Conservation (phyloP, 1,140 invertebrate species). For the Dreissena polymorpha region DNA sequence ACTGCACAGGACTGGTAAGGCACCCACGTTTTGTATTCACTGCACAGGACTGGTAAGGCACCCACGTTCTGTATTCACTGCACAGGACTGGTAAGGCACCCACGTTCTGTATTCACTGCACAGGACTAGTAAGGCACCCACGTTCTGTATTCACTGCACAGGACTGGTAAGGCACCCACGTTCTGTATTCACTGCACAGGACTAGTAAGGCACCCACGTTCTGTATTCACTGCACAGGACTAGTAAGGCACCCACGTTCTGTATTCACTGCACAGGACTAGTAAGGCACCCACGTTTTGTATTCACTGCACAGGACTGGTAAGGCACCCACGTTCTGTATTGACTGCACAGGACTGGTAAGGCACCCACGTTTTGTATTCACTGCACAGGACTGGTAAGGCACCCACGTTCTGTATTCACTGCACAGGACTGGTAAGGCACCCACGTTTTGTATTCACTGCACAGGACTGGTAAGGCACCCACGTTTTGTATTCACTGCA, state of each 20-base stretch:
- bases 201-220: too few relatives aligned
- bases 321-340: constrained; percentile 83
- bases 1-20: too few relatives aligned
- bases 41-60: too few relatives aligned
- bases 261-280: too few relatives aligned
- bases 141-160: constrained; percentile 84
- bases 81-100: too few relatives aligned
- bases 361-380: constrained; percentile 83
- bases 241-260: constrained; percentile 84
- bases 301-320: too few relatives aligned
- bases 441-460: constrained; percentile 84
- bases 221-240: constrained; percentile 84
- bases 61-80: constrained; percentile 84
- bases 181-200: constrained; percentile 84
- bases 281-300: constrained; percentile 84
- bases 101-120: constrained; percentile 83
- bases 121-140: too few relatives aligned
- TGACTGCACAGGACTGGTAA: too few relatives aligned
- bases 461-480: too few relatives aligned
- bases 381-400: too few relatives aligned
- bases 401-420: constrained; percentile 83
- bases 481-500: constrained; percentile 83
- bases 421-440: too few relatives aligned
- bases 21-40: constrained; percentile 83
- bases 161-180: too few relatives aligned